Evolutionary conservation across 30 jellyfish, hydroid and myxozoan species (phyloP), one percentile per base, ranked within the genome.

Genomic region (Rhopilema esculentum): DNA sequence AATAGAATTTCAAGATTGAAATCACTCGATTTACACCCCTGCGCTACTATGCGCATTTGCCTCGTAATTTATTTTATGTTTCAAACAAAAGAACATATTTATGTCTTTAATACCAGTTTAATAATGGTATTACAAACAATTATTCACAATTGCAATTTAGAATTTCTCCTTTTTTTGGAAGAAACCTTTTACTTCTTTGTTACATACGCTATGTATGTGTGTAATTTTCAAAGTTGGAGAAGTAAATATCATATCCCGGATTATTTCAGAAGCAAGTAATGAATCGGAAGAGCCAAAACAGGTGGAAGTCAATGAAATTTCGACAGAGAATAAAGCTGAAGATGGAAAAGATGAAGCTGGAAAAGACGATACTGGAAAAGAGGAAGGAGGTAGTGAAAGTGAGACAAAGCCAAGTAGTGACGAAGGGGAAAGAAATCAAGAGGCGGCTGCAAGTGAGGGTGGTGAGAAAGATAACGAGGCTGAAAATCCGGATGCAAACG

Each of bases 401-500:
- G 66, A 19, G 15, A 51, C 66, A 19, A 51, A 51, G 19, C 66
- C 15, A 9, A 51, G 16, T 9, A 51, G 66, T 8, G 51, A 68
- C 26, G 16, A 2, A 26, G 79, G 17, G 1, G 66, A 71, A 27
- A 64, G 21, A 49, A 48, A 49, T 30, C 50, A 79, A 25, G 57
- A 75, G 1, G 25, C 75, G 57, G 57, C 50, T 18, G 52, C 28
- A 49, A 48, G 23, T 4, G 86, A 73, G 28, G 69, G 70, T 48
- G 51, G 51, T 4, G 69, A 73, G 73, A 23, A 52, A 0, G 73
- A 40, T 1, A 22, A 29, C 22, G 77, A 28, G 20, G 66, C 33
- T 63, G 72, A 66, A 66, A 66, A 63, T n/a, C 22, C 31, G 26
- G 90, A 33, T 20, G 52, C 69, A 62, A 53, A 52, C 20, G 53